Percentiles rank a stretch among this genome's conserved stretches.
Conservation (phyloP, 2,113 vertebrate genomes). For the Telmatochromis brichardi region DNA sequence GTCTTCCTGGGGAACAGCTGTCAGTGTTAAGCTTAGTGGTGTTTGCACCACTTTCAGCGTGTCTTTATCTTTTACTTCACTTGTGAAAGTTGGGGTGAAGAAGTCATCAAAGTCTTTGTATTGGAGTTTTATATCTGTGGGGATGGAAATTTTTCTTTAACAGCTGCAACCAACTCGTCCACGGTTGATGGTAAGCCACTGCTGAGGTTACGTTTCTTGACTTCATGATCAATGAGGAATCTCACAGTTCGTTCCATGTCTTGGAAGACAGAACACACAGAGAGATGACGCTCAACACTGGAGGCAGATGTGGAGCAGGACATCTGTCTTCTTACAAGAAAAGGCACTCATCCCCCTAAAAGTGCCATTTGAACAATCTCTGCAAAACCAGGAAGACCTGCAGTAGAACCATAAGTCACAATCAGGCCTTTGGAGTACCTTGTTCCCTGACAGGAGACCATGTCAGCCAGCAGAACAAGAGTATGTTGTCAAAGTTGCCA, state of each 20-base stretch:
- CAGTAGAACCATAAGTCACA: background rate
- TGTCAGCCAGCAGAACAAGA: background rate
- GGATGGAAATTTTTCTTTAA: background rate
- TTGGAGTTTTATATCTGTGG: background rate
- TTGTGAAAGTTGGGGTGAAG: background rate
- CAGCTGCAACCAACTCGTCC: background rate
- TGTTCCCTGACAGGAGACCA: background rate
- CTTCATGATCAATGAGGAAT: background rate
- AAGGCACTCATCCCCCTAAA: background rate
- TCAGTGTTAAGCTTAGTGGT: background rate
- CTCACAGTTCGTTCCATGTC: background rate
- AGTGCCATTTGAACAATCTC: background rate
- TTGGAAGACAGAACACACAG: background rate
- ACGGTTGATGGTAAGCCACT: background rate
- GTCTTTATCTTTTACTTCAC: slow-evolving; percentile 3
- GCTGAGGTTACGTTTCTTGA: background rate
- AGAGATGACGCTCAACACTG: background rate
- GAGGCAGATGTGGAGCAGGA: background rate
- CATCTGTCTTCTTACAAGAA: background rate
- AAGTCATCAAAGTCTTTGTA: slow-evolving; percentile 29
- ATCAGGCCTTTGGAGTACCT: background rate
- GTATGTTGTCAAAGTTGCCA: background rate
- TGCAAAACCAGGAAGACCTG: background rate
- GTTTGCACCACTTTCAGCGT: slow-evolving; percentile 8
- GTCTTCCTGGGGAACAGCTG: background rate